A percentile compares a stretch with the other conserved stretches of the same genome.
Conservation (phyloP, 2,797 vertebrate genomes). For the Rhinoraja longicauda region DNA sequence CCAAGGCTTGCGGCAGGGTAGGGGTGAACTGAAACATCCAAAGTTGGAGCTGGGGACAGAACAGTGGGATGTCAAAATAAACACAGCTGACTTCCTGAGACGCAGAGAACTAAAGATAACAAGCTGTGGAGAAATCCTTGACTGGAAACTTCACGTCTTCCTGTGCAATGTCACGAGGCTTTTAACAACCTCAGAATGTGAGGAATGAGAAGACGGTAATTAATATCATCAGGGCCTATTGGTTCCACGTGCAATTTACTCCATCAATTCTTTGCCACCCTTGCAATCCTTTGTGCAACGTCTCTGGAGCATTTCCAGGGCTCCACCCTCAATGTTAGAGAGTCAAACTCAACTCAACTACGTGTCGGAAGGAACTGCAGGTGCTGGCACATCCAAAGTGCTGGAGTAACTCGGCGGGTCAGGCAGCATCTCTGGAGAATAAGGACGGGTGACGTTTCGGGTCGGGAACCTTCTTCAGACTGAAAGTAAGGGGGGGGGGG, state of each 20-base stretch:
- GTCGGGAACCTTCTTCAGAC: no score
- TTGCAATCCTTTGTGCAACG: background rate
- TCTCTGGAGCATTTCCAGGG: background rate
- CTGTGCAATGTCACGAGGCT: background rate
- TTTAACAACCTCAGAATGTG: conserved; percentile 2
- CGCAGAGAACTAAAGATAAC: background rate
- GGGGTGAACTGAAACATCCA: background rate
- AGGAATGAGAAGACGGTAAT: background rate
- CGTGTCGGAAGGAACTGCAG: no score
- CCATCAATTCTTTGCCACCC: background rate
- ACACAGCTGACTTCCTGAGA: background rate
- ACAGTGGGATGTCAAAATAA: background rate
- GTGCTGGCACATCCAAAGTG: no score
- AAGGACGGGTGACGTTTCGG: no score
- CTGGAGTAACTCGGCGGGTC: no score
- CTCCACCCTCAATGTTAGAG: background rate
- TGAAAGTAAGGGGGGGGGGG: no score
- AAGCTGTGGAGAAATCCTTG: no score
- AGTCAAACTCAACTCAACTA: background rate
- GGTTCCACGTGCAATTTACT: background rate
- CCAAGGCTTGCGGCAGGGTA: background rate
- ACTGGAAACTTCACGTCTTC: background rate
- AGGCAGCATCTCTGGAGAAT: no score
- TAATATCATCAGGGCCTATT: background rate
- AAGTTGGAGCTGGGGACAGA: background rate